These are phyloP conservation scores for Hippocampus guttulatus DNA, from an alignment of 2,113 vertebrate species.

Conservation along the genomic window DNA sequence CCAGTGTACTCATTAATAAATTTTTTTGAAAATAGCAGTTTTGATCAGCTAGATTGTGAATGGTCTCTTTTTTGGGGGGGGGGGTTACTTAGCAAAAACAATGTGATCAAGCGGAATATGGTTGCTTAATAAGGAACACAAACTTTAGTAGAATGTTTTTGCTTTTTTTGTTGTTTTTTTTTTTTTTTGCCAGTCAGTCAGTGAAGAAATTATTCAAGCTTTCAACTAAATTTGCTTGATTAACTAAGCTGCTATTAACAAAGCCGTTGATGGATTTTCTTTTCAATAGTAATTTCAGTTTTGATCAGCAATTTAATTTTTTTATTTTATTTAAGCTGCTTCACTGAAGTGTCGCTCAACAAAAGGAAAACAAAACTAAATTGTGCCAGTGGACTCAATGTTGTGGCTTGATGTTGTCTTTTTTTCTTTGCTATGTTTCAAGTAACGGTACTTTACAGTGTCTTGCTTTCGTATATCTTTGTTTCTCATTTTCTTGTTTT, in stretches of 20 bases:
- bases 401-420: too few species aligned
- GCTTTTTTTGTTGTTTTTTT: not conserved
- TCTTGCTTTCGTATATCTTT: not conserved
- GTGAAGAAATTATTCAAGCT: not conserved
- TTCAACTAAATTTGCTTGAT: not conserved
- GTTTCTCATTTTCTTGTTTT: not conserved
- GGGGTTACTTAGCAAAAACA: not conserved
- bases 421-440: not conserved
- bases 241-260: not conserved
- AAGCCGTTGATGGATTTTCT: not conserved
- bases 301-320: too few species aligned
- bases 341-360: too few species aligned
- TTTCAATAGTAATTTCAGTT: not conserved
- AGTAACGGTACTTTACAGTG: not conserved
- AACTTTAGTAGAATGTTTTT: not conserved
- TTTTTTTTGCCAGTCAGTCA: too few species aligned
- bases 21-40: not conserved
- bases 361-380: too few species aligned
- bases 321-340: too few species aligned
- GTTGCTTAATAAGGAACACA: not conserved
- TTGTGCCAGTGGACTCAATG: too few species aligned
- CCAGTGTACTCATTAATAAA: not conserved
- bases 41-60: not conserved
- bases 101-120: not conserved
- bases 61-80: not conserved